These are phyloP conservation scores for Teleopsis dalmanni DNA, from an alignment of 1,140 invertebrate genomes.

Conservation along the genomic window DNA sequence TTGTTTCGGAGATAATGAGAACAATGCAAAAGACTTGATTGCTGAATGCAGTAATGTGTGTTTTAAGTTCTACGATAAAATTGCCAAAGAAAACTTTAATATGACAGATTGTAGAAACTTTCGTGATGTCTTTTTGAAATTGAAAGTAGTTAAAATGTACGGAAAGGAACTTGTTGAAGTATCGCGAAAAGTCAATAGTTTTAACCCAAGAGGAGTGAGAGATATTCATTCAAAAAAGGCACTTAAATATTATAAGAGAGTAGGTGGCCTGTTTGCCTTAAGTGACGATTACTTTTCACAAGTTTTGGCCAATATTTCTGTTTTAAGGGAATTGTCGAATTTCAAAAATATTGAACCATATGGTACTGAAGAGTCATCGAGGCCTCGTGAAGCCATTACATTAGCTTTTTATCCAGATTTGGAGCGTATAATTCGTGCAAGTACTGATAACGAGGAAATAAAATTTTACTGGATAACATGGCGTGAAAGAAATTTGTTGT, in stretches of 20 bases:
- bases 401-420: background rate
- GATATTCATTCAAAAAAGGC: no score
- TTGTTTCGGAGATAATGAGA: no score
- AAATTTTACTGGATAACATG: slow-evolving; percentile 5
- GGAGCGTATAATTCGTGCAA: background rate
- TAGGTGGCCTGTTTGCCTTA: background rate
- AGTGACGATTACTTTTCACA: background rate
- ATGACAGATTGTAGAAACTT: slow-evolving; percentile 28
- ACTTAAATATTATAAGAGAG: no score
- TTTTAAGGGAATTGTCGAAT: background rate
- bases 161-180: no score
- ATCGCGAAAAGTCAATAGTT: no score
- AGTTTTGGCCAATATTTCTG: background rate
- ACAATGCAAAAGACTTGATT: slow-evolving; percentile 29
- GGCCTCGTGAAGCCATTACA: background rate
- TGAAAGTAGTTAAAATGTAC: no score
- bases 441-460: background rate
- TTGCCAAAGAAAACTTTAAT: slow-evolving; percentile 34
- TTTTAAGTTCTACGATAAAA: slow-evolving; percentile 34
- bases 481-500: background rate
- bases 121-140: no score
- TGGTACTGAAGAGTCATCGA: background rate
- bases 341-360: background rate
- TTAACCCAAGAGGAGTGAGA: no score
- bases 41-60: slow-evolving; percentile 30